phyloP scores from a whole-genome alignment of 1,140 invertebrate genomes.

The Eulimnadia texana region DNA sequence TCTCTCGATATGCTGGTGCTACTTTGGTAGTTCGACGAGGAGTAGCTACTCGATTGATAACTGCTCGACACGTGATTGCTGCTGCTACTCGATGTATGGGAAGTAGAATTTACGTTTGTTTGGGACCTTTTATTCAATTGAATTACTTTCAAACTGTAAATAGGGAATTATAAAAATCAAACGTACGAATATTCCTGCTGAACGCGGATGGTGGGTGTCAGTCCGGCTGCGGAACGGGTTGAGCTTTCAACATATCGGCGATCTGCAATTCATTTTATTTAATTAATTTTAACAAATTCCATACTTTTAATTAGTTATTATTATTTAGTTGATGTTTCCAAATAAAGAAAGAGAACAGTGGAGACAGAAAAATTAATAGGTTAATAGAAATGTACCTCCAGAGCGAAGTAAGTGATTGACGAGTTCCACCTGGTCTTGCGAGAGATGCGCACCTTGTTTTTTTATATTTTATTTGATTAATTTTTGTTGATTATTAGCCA shows the following conservation, averaged over 20 bases:
- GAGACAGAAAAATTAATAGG: background rate
- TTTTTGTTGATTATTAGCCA: too few relatives aligned
- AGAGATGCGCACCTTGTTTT: slow-evolving; percentile 2
- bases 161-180: background rate
- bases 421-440: slow-evolving; percentile 52
- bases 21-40: slow-evolving; percentile 19
- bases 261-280: slow-evolving; percentile 3
- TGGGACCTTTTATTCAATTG: background rate
- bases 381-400: slow-evolving; percentile 45
- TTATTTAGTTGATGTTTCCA: too few relatives aligned
- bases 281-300: background rate
- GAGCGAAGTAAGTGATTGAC: slow-evolving; percentile 74
- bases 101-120: slow-evolving; percentile 16
- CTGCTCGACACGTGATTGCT: slow-evolving; percentile 19
- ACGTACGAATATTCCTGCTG: background rate
- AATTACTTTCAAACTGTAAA: background rate
- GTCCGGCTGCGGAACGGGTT: slow-evolving; percentile 3
- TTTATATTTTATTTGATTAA: slow-evolving; percentile 48
- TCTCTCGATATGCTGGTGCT: slow-evolving; percentile 17
- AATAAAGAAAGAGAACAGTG: too few relatives aligned
- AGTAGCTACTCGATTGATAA: slow-evolving; percentile 18
- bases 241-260: slow-evolving; percentile 14
- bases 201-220: slow-evolving; percentile 1
- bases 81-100: slow-evolving; percentile 22
- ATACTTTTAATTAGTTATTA: background rate